These are phyloP conservation scores for Coilia nasus DNA, from an alignment of 2,797 vertebrate species.

Conservation along the genomic window DNA sequence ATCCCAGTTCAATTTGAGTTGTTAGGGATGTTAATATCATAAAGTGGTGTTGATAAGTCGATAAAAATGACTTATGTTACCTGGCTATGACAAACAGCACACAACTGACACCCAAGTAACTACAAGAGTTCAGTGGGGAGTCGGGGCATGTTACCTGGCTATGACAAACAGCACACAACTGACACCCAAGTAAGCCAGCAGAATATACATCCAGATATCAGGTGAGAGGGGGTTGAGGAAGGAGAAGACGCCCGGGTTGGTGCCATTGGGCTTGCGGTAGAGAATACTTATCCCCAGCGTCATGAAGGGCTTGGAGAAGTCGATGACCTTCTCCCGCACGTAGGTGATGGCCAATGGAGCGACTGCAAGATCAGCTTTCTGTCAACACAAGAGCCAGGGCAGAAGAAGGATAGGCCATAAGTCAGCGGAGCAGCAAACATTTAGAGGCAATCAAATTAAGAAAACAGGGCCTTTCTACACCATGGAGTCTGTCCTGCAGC, in stretches of 20 bases:
- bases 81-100: slow-evolving; percentile 99
- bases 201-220: slow-evolving; percentile 99
- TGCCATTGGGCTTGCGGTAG: slow-evolving; percentile 99
- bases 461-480: slow-evolving; percentile 75
- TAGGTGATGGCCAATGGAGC: slow-evolving; percentile 97
- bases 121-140: background rate
- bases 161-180: slow-evolving; percentile 99
- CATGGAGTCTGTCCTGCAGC: slow-evolving; percentile 63
- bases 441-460: slow-evolving; percentile 79
- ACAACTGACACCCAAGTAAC: slow-evolving; percentile 99
- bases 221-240: slow-evolving; percentile 99
- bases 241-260: slow-evolving; percentile 99
- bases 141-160: slow-evolving; percentile 97
- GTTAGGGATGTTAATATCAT: background rate
- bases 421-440: slow-evolving; percentile 69
- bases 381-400: slow-evolving; percentile 80
- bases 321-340: slow-evolving; percentile 97
- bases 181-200: slow-evolving; percentile 99
- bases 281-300: slow-evolving; percentile 99
- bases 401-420: slow-evolving; percentile 68
- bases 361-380: slow-evolving; percentile 99
- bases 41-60: background rate
- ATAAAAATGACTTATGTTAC: slow-evolving; percentile 80
- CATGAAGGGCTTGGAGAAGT: slow-evolving; percentile 99
- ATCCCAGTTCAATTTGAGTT: background rate